A percentile compares a stretch with the other conserved stretches of the same genome.
These are phyloP conservation scores for Myrmecobius fasciatus DNA, from an alignment of 2,113 vertebrate species.

Conservation along the genomic window DNA sequence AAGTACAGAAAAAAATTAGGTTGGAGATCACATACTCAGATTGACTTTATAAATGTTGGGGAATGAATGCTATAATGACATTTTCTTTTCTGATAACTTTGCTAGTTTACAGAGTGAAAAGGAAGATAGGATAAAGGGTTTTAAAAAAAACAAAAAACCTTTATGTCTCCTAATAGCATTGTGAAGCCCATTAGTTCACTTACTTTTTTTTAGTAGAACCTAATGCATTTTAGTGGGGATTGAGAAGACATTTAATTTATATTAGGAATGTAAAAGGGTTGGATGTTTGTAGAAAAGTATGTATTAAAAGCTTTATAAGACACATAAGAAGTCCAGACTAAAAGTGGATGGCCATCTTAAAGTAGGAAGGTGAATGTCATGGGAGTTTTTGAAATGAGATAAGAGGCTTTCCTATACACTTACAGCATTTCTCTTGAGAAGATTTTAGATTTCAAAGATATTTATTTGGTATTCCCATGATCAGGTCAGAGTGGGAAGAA, in stretches of 20 bases:
- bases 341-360: background rate
- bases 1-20: background rate
- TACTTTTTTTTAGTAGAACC: background rate
- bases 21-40: background rate
- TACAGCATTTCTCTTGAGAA: constrained; percentile 22
- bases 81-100: background rate
- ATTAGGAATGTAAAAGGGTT: constrained; percentile 16
- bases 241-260: background rate
- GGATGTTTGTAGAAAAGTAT: constrained; percentile 2
- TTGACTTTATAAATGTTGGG: background rate
- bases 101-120: background rate
- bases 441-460: constrained; percentile 36
- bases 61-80: background rate
- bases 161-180: background rate
- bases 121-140: constrained; percentile 1
- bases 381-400: constrained; percentile 23
- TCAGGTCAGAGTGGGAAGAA: background rate
- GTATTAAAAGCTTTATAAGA: background rate
- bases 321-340: background rate
- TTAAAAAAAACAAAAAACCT: background rate
- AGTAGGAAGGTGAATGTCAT: background rate
- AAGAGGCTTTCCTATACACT: background rate
- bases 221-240: background rate
- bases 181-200: constrained; percentile 23
- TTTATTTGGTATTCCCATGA: background rate